Percentiles rank a stretch among this genome's conserved stretches.
Evolutionary conservation across 2,888 invertebrate species (phyloP).

Genomic region (Archips crataeganus): DNA sequence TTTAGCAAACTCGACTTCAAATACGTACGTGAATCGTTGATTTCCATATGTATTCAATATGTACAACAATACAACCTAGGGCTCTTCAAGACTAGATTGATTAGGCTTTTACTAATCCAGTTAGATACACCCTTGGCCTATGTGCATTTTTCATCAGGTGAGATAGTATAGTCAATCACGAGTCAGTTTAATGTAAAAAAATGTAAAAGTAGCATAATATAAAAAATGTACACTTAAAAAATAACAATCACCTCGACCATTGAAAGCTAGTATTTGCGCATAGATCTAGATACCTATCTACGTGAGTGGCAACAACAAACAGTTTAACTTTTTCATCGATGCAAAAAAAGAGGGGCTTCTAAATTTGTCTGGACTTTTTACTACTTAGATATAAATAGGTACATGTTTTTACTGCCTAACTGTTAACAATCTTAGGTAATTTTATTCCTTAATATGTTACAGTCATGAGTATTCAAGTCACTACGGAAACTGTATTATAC

Average conservation of each 20-base stretch:
- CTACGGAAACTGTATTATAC: neutral
- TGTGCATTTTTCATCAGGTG: no score
- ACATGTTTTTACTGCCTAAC: neutral
- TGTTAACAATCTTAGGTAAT: neutral
- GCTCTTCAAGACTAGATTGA: no score
- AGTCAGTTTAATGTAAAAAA: no score
- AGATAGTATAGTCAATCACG: no score
- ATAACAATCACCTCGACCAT: neutral
- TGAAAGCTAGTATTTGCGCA: conserved; percentile 3
- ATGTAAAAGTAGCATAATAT: no score
- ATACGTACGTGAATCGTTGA: no score
- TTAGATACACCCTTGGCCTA: no score
- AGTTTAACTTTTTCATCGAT: conserved; percentile 3
- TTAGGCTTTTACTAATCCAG: no score
- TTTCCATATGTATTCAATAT: no score
- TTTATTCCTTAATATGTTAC: neutral
- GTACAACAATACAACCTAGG: no score
- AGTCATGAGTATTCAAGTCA: neutral
- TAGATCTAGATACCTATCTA: neutral
- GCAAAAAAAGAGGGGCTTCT: neutral
- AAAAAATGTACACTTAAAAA: neutral
- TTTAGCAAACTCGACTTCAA: no score
- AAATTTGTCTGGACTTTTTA: conserved; percentile 4
- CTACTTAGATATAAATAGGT: neutral
- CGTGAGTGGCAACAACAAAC: neutral